Base-by-base conservation (phyloP, 1,140 invertebrate species). In the Megathymus violae region DNA sequence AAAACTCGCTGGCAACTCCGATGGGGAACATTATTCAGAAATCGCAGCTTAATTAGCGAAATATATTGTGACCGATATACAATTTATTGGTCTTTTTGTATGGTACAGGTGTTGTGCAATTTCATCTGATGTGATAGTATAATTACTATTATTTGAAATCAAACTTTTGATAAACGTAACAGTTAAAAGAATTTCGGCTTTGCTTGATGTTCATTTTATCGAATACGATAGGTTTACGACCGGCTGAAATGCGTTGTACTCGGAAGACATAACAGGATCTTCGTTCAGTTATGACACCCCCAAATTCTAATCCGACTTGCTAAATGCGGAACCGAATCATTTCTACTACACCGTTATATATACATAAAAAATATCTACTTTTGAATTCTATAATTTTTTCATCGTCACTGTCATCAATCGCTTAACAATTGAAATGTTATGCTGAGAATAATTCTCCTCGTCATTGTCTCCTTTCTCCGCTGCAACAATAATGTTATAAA, bases 1-100 rank as follows among this genome's bases (percentile, higher is more conserved):
- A 52, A 68, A 69, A 68, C 62, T 69, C 67, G 65, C 58, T 76
- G 64, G 62, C 66, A 69, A 73, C 76, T 46, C 64, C 46, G 43
- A 58, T 58, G 41, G 54, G 14, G 46, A 58, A 58, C 54, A 46
- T 58, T 58, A 58, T 58, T 58, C 27, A 58, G 54, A 58, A 58
- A 58, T 58, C 9, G 41, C 41, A 17, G 54, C 43, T 58, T 58
- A 58, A 58, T 58, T 58, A 58, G 41, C 16, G 54, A 58, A 58
- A 58, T 58, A 58, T 58, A 46, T 58, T 58, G 41, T 44, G 41
- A 58, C 22, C 41, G 27, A 58, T 44, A 36, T 36, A 15, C 25
- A 19, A 58, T 58, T 58, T 58, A 58, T 34, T 58, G 38, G 14
- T 2, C 27, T 44, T 44, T 17, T 11, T 22, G 2, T 22, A 3